Percentiles rank a stretch among this genome's conserved stretches.
phyloP scores from a whole-genome alignment of 2,888 invertebrate species.

The Andrena hattorfiana region DNA sequence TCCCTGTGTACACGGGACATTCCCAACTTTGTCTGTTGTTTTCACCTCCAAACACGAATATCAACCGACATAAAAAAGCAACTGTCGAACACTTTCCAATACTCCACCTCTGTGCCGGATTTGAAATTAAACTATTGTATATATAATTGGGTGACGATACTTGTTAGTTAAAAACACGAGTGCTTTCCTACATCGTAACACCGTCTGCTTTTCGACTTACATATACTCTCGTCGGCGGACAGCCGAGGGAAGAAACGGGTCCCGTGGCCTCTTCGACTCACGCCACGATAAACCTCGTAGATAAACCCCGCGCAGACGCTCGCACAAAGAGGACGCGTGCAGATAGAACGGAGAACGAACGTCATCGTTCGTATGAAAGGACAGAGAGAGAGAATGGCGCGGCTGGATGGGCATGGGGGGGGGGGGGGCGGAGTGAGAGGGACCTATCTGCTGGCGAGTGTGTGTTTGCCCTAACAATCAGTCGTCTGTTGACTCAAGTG shows the following conservation, averaged over 20 bases:
- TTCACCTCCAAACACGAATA: too few relatives aligned
- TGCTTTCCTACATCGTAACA: background rate
- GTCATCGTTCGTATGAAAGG: constrained; percentile 16
- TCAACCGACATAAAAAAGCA: too few relatives aligned
- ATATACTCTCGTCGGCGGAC: background rate
- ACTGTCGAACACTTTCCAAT: too few relatives aligned
- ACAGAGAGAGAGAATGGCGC: background rate
- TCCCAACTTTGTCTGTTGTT: too few relatives aligned
- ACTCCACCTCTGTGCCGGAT: too few relatives aligned
- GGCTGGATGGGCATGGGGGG: too few relatives aligned
- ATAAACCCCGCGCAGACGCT: constrained; percentile 54
- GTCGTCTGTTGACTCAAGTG: constrained; percentile 79
- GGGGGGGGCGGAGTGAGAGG: background rate
- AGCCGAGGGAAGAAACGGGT: constrained; percentile 10
- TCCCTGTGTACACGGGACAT: too few relatives aligned
- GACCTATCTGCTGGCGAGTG: constrained; percentile 6
- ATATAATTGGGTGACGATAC: too few relatives aligned
- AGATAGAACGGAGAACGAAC: constrained; percentile 15
- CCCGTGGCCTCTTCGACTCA: constrained; percentile 27
- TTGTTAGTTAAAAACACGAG: too few relatives aligned
- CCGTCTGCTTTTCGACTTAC: constrained; percentile 34
- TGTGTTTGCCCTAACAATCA: constrained; percentile 77
- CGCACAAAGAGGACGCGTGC: constrained; percentile 24
- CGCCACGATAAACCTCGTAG: constrained; percentile 62
- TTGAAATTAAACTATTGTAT: too few relatives aligned